These are phyloP conservation scores for Pseudolaguvia tuberculata DNA, from an alignment of 2,113 vertebrate genomes.

Conservation along the genomic window DNA sequence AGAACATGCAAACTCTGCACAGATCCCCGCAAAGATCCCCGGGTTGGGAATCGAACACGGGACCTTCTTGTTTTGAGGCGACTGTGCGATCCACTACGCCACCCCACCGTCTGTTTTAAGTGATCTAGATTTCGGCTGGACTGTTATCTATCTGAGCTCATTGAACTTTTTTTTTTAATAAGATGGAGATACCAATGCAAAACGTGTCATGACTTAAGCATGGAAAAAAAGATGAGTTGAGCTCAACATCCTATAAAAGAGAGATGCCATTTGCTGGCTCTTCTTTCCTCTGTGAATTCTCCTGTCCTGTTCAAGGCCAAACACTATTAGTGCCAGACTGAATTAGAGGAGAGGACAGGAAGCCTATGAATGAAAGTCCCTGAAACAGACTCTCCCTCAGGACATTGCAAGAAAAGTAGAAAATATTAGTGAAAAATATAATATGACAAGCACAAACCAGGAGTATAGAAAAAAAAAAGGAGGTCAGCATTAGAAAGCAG, in stretches of 20 bases:
- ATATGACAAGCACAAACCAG: neutral
- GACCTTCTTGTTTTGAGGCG: too few species aligned
- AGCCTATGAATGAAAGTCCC: constrained; percentile 13
- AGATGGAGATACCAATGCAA: neutral
- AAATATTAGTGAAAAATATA: constrained; percentile 4
- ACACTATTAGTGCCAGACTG: constrained; percentile 8
- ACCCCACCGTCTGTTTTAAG: too few species aligned
- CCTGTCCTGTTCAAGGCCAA: constrained; percentile 16
- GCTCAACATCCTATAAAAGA: neutral
- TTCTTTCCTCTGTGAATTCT: neutral
- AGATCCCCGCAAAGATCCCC: too few species aligned
- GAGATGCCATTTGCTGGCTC: constrained; percentile 5
- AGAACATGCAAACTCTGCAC: too few species aligned
- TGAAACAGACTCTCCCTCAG: constrained; percentile 23
- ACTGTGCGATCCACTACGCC: too few species aligned
- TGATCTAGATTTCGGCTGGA: neutral
- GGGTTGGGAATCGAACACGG: too few species aligned
- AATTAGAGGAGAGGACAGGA: neutral
- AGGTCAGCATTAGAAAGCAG: neutral
- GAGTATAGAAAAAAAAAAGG: neutral
- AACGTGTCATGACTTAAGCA: neutral
- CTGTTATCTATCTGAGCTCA: neutral
- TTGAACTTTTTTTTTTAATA: constrained; percentile 4
- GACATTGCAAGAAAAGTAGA: constrained; percentile 7
- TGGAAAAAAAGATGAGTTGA: neutral